Base-by-base conservation (phyloP, 2,888 invertebrate genomes). In the Coenonympha glycerion region DNA sequence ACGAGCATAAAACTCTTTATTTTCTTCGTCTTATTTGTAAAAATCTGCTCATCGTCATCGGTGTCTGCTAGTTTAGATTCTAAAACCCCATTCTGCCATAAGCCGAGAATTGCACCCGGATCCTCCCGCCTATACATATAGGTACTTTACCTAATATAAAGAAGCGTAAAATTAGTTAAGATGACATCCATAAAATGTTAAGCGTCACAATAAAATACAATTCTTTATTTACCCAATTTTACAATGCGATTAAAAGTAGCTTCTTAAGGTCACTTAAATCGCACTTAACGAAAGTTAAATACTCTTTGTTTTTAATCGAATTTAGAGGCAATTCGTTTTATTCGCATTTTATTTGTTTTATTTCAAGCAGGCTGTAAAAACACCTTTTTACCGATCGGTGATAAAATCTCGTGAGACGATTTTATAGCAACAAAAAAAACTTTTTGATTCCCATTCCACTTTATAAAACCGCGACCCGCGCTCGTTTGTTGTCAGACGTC, bases 241-340 rank as follows among this genome's bases (percentile, higher is more conserved):
- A 30, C 30, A 28, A 15, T 6, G 6, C 13, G 22, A 15, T 44
- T 15, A 48, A 44, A 33, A 33, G 56, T 48, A 21, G 21, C 68
- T 67, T 74, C 73, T 74, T 74, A 76, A 64, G 48, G 61, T 54
- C 56, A 49, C 57, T 31, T 51, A 52, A 62, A 62, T 65, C 62
- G 63, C 62, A 64, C 68, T 71, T 68, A 75, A 70, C 64, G 68
- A 68, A 68, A 64, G 71, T 68, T 64, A 66, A 1, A 28, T 11
- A n/a, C 67, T 71, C 66, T 70, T 69, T 69, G 68, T 68, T 69
- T 61, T 63, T 8, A 30, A 37, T 11, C 2, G n/a, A 67, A 65
- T 63, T 68, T 54, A 59, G 59, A 55, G 62, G 69, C 63, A 61
- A 72, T 77, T 73, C 60, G 63, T 75, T 78, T 76, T 69, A 74